These are phyloP conservation scores for Aphrocallistes beatrix DNA, from an alignment of 37 sponge, comb jelly and placozoan species.

Conservation along the genomic window DNA sequence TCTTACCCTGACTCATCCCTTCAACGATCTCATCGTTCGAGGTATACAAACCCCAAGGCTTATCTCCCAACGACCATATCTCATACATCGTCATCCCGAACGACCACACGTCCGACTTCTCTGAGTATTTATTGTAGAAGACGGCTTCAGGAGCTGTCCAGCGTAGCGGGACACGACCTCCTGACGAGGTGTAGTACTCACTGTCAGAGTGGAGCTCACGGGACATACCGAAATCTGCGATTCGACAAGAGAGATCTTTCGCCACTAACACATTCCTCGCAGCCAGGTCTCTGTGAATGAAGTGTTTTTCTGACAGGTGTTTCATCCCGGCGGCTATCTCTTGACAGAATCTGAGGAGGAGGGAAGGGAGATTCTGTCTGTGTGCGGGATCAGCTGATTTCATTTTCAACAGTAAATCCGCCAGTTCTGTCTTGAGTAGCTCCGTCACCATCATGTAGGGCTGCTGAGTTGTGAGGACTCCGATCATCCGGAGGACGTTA, in stretches of 20 bases:
- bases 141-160: constrained; percentile 9
- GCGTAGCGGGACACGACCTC: neutral
- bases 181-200: constrained; percentile 14
- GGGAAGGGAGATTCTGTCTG: neutral
- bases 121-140: neutral
- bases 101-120: constrained; percentile 15
- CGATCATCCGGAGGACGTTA: neutral
- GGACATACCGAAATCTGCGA: constrained; percentile 9
- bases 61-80: neutral
- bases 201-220: neutral
- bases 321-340: neutral
- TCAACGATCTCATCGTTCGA: neutral
- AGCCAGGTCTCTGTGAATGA: neutral
- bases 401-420: neutral
- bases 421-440: neutral
- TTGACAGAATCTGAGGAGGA: neutral
- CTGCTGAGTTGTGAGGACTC: neutral
- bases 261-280: neutral
- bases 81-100: neutral
- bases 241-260: neutral
- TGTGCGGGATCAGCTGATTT: neutral
- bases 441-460: constrained; percentile 16
- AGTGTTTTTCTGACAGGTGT: neutral
- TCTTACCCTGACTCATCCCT: neutral
- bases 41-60: neutral